These are phyloP conservation scores for Epirrhoe tristata DNA, from an alignment of 2,888 invertebrate species.

Conservation along the genomic window DNA sequence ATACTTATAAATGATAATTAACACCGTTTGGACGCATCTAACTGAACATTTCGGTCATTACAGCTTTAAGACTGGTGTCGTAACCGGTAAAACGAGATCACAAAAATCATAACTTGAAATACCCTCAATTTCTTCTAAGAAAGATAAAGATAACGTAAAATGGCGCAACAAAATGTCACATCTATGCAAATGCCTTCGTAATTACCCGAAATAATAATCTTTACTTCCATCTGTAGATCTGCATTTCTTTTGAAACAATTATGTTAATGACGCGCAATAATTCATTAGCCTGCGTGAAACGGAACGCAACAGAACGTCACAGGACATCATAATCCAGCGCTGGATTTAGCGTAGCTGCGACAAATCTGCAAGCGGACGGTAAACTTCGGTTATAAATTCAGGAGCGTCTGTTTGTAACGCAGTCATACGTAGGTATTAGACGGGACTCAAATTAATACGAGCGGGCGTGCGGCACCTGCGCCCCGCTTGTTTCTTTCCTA, in stretches of 20 bases:
- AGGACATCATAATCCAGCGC: constrained; percentile 76
- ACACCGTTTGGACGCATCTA: constrained; percentile 64
- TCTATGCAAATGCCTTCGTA: constrained; percentile 79
- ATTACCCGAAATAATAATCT: constrained; percentile 76
- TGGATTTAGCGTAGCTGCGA: constrained; percentile 63
- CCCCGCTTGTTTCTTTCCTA: constrained; percentile 79
- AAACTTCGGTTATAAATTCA: constrained; percentile 76
- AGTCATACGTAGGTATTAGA: constrained; percentile 80
- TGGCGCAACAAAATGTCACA: constrained; percentile 70
- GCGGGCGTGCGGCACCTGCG: constrained; percentile 72
- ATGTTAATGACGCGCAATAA: constrained; percentile 75
- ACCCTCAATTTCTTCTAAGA: constrained; percentile 51
- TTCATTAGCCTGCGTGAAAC: constrained; percentile 65
- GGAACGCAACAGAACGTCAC: constrained; percentile 47
- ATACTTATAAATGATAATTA: constrained; percentile 68
- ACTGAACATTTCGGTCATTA: constrained; percentile 50
- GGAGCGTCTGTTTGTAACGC: constrained; percentile 70
- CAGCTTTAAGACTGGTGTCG: constrained; percentile 50
- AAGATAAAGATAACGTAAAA: constrained; percentile 65
- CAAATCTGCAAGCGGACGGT: constrained; percentile 63
- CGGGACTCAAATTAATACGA: constrained; percentile 81
- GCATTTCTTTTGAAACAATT: constrained; percentile 80
- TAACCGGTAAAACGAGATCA: constrained; percentile 60
- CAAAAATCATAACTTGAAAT: constrained; percentile 58
- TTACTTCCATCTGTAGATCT: constrained; percentile 74